These are phyloP conservation scores for Osedax frankpressi DNA, from an alignment of 2,888 invertebrate species.

Conservation along the genomic window DNA sequence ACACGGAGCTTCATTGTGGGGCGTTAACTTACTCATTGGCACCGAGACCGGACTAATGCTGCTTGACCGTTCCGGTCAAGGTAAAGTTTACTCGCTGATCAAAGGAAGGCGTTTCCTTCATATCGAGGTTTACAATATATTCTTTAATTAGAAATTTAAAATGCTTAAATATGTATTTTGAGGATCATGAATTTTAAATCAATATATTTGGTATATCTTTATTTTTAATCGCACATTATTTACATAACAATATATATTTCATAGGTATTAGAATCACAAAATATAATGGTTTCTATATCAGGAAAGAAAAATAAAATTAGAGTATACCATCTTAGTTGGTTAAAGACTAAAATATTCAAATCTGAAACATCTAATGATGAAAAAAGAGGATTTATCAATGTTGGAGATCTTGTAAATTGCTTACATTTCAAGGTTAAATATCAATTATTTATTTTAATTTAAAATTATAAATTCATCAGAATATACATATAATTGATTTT, in stretches of 20 bases:
- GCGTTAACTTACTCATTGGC: slow-evolving; percentile 94
- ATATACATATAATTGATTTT: too few relatives aligned
- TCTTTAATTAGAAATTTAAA: not conserved
- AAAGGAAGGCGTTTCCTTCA: slow-evolving; percentile 94
- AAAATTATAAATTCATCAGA: too few relatives aligned
- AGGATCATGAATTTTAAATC: too few relatives aligned
- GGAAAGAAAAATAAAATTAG: slow-evolving; percentile 97
- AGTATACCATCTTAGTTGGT: slow-evolving; percentile 96
- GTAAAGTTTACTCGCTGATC: slow-evolving; percentile 80
- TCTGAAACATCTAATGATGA: slow-evolving; percentile 58
- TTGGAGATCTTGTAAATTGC: slow-evolving; percentile 93
- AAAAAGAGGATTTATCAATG: slow-evolving; percentile 94
- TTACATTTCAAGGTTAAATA: slow-evolving; percentile 93
- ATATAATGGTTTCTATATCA: slow-evolving; percentile 94
- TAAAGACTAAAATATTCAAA: slow-evolving; percentile 92
- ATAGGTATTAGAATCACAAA: slow-evolving; percentile 80
- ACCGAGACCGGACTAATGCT: slow-evolving; percentile 97
- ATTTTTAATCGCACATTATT: not conserved
- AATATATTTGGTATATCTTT: not conserved
- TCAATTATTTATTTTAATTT: slow-evolving; percentile 29
- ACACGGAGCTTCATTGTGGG: slow-evolving; percentile 95
- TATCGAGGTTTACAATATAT: slow-evolving; percentile 67
- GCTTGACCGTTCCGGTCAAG: slow-evolving; percentile 86
- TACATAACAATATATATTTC: not conserved
- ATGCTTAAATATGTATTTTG: too few relatives aligned